Evolutionary conservation across 2,888 invertebrate species (phyloP), one percentile per base, ranked within the genome.

Genomic region (Apoda limacodes): DNA sequence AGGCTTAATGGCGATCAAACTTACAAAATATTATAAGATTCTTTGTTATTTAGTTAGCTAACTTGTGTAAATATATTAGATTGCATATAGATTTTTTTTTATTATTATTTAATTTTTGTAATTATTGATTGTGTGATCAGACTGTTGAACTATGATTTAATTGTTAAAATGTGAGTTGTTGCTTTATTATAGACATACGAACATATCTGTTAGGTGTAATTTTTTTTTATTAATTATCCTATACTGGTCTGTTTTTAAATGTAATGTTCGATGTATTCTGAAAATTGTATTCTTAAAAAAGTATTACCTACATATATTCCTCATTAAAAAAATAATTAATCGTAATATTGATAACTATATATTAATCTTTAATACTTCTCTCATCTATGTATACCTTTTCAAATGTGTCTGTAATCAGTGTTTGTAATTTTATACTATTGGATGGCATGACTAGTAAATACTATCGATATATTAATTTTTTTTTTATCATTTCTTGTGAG

Each of bases 11-110:
- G 55, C 50, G 61, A 60, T 67, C 58, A 39, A 39, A n/a, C n/a
- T n/a, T n/a, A n/a, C n/a, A n/a, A n/a, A n/a, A n/a, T n/a, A n/a
- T n/a, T n/a, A n/a, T n/a, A n/a, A n/a, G n/a, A n/a, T n/a, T n/a
- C 65, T 70, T 76, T 80, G 80, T 80, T 80, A 78, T 78, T 78
- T 80, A 80, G 78, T 80, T 78, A 76, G 72, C 66, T 78, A 78
- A 80, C 76, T 63, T 65, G 64, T 80, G 78, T 80, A 80, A 72
- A 80, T 80, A 80, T 6, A 71, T 64, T 78, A 76, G 72, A 75
- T 63, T 60, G 60, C 71, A 62, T 60, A 60, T 71, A 67, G 69
- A 69, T 71, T 69, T 60, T 60, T 54, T 53, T 52, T 69, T 60
- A 69, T 71, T 71, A 67, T 68, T 68, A 75, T 78, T 78, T 78